Evolutionary conservation across 2,113 vertebrate genomes (phyloP).

Genomic region (Sialia sialis): DNA sequence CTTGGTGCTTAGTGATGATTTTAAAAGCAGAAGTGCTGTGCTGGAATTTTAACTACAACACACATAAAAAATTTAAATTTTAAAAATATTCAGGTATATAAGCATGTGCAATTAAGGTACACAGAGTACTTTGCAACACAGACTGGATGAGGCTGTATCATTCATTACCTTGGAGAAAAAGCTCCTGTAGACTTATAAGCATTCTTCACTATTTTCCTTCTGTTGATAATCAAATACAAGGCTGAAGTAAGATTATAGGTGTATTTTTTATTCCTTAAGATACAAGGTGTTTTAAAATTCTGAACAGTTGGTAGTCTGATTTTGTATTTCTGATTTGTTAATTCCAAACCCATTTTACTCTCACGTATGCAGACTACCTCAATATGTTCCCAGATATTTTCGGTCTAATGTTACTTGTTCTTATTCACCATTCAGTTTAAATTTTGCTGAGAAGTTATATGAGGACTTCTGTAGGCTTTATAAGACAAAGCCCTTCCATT

Average conservation of each 20-base stretch:
- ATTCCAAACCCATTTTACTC: not conserved
- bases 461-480: not conserved
- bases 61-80: not conserved
- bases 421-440: not conserved
- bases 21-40: not conserved
- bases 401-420: not conserved
- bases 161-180: not conserved
- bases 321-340: not conserved
- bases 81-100: not conserved
- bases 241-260: not conserved
- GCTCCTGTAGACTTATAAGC: not conserved
- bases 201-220: not conserved
- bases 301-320: not conserved
- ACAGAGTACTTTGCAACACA: not conserved
- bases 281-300: rapidly evolving
- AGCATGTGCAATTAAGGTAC: not conserved
- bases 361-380: not conserved
- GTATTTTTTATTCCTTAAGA: not conserved
- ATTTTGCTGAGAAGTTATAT: not conserved
- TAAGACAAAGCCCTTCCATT: not conserved
- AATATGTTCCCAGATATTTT: not conserved
- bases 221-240: not conserved
- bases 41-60: not conserved
- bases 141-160: not conserved
- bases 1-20: not conserved